A percentile compares a stretch with the other conserved stretches of the same genome.
Conservation (phyloP, 2,113 vertebrate species). For the Bubo blakistoni region DNA sequence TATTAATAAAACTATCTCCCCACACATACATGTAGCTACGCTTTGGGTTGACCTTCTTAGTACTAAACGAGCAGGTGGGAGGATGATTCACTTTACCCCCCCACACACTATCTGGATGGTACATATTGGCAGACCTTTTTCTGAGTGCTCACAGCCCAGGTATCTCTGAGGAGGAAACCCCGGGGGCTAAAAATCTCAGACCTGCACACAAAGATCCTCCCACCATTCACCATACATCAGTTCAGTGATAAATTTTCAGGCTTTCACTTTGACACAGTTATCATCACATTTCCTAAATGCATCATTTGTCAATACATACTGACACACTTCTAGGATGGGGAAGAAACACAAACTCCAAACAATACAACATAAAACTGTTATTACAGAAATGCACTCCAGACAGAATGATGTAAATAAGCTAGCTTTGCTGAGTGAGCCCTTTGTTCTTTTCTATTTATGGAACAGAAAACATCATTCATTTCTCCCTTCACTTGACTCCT, state of each 20-base stretch:
- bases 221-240: too few relatives aligned
- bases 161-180: background rate
- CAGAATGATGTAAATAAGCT: background rate
- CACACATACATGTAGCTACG: too few relatives aligned
- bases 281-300: background rate
- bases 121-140: accelerated
- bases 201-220: background rate
- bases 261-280: background rate
- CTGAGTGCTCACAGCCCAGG: background rate
- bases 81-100: accelerated
- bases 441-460: background rate
- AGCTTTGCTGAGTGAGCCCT: background rate
- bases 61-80: too few relatives aligned
- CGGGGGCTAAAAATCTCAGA: background rate
- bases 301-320: background rate
- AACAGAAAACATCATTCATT: background rate
- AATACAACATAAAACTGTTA: background rate
- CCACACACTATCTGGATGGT: too few relatives aligned
- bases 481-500: background rate
- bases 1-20: too few relatives aligned
- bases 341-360: background rate
- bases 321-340: background rate
- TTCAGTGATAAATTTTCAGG: accelerated
- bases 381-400: background rate
- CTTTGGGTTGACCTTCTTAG: background rate